Evolutionary conservation across 2,113 vertebrate species (phyloP).

Genomic region (Cyprinodon variegatus): DNA sequence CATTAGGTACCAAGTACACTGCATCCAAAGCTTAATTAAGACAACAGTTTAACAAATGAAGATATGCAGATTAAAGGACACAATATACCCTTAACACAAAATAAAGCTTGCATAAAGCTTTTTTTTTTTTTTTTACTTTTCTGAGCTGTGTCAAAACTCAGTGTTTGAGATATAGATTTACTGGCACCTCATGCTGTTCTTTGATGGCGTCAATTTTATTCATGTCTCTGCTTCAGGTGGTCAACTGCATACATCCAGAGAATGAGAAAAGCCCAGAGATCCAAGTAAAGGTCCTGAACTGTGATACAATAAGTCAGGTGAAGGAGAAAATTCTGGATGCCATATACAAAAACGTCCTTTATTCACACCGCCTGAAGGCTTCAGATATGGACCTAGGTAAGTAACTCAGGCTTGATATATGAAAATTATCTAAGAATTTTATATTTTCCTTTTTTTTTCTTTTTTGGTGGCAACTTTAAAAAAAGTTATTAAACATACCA

Average conservation of each 20-base stretch:
- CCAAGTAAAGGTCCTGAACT: slow-evolving; percentile 96
- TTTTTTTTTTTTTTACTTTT: background rate
- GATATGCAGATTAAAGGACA: background rate
- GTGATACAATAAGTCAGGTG: slow-evolving; percentile 96
- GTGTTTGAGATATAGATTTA: background rate
- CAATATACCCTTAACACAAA: background rate
- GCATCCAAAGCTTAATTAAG: no score
- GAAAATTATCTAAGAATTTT: background rate
- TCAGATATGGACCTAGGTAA: slow-evolving; percentile 97
- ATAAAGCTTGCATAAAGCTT: background rate
- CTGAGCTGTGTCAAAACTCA: background rate
- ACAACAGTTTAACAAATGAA: background rate
- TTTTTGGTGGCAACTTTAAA: background rate
- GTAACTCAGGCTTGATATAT: slow-evolving; percentile 20
- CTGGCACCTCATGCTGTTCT: background rate
- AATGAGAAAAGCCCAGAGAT: slow-evolving; percentile 94
- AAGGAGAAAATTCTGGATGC: slow-evolving; percentile 98
- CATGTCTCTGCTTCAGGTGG: slow-evolving; percentile 80
- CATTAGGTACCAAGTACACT: no score
- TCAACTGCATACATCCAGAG: slow-evolving; percentile 96
- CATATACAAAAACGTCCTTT: slow-evolving; percentile 97
- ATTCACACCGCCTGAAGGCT: slow-evolving; percentile 94
- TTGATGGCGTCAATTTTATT: background rate
- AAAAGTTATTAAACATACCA: background rate
- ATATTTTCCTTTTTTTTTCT: background rate